These are phyloP conservation scores for Exocentrus adspersus DNA, from an alignment of 2,888 invertebrate genomes.

Conservation along the genomic window DNA sequence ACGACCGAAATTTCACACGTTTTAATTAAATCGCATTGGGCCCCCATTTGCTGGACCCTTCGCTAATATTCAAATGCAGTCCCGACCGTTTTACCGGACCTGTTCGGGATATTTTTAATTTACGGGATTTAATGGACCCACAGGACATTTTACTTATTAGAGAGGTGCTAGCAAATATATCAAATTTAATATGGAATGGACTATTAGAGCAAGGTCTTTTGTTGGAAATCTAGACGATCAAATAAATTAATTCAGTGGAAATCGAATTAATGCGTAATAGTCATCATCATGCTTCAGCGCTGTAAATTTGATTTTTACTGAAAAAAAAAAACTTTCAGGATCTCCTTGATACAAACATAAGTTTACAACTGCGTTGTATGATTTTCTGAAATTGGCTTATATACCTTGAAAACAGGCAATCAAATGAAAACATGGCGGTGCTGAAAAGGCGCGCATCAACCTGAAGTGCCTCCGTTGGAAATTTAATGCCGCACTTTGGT, in stretches of 20 bases:
- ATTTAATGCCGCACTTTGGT: conserved; percentile 42
- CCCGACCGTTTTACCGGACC: conserved; percentile 6
- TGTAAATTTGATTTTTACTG: too few relatives aligned
- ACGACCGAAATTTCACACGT: conserved; percentile 38
- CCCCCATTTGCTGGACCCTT: conserved; percentile 13
- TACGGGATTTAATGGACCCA: conserved; percentile 9
- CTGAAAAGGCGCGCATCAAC: conserved; percentile 43
- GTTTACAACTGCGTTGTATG: too few relatives aligned
- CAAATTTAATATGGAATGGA: too few relatives aligned
- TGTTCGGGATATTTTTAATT: conserved; percentile 19
- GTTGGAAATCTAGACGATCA: too few relatives aligned
- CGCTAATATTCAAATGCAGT: conserved; percentile 1
- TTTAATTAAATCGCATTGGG: conserved; percentile 40
- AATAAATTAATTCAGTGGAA: too few relatives aligned
- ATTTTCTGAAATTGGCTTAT: too few relatives aligned
- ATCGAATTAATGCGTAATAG: too few relatives aligned
- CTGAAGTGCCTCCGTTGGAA: conserved; percentile 31
- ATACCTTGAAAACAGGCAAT: too few relatives aligned
- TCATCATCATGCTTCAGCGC: too few relatives aligned
- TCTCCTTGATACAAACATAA: too few relatives aligned
- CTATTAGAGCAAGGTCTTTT: too few relatives aligned
- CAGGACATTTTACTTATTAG: not conserved
- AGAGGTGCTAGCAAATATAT: not conserved
- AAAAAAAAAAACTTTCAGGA: too few relatives aligned
- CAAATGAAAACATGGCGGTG: conserved; percentile 39